Conservation (phyloP, 2,888 invertebrate species). For the Euspilapteryx auroguttella region DNA sequence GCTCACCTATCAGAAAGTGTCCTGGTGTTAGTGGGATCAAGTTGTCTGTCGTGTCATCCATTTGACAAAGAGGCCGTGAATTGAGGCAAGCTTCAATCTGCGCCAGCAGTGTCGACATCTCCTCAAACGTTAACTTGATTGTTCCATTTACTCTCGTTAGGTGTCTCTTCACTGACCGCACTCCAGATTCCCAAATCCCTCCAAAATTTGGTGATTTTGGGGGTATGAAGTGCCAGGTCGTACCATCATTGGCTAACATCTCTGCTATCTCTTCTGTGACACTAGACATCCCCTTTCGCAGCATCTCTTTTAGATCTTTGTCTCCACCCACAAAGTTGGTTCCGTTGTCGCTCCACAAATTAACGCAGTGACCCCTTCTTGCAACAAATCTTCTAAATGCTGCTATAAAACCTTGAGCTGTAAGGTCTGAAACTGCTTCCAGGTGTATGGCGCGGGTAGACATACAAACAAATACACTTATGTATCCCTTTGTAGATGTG, state of each 20-base stretch:
- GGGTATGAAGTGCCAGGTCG: conserved; percentile 11
- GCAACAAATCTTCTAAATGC: conserved; percentile 5
- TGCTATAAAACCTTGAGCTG: conserved; percentile 6
- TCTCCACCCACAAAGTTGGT: conserved; percentile 7
- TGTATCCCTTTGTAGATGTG: too few relatives aligned
- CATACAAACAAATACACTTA: too few relatives aligned
- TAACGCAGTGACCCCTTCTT: conserved; percentile 4
- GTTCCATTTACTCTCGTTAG: conserved; percentile 5
- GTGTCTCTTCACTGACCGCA: conserved; percentile 6
- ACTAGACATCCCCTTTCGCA: conserved; percentile 4
- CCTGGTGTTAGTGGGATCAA: not conserved
- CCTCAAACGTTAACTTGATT: conserved; percentile 8
- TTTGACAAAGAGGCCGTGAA: conserved; percentile 7
- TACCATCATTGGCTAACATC: conserved; percentile 7
- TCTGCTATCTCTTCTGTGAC: conserved; percentile 1
- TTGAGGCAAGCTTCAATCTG: conserved; percentile 11
- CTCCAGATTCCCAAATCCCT: conserved; percentile 8
- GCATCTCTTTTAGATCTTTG: conserved; percentile 8
- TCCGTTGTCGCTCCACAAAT: conserved; percentile 6
- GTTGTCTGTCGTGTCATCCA: not conserved
- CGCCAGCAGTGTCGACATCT: conserved; percentile 8
- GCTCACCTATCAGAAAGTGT: conserved; percentile 1
- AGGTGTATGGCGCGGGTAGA: too few relatives aligned
- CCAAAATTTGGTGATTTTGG: conserved; percentile 10
- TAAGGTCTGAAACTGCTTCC: conserved; percentile 7